Base-by-base conservation (phyloP, 2,888 invertebrate genomes). In the Agrochola litura region DNA sequence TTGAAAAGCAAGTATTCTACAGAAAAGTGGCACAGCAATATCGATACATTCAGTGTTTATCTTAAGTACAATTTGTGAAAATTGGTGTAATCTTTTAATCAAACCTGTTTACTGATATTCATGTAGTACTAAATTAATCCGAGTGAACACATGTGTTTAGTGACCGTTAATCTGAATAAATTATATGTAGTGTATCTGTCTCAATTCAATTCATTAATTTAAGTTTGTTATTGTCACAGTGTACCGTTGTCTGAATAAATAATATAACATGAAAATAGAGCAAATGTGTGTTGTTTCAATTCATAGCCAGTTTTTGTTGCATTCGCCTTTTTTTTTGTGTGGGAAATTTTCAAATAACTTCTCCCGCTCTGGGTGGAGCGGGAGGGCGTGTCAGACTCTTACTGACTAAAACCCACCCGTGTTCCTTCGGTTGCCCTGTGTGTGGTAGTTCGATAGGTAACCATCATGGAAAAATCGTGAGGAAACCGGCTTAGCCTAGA, bases 241-340 rank as follows among this genome's bases (percentile, higher is more conserved):
- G 97, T 97, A 97, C 96, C 96, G 96, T 97, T 97, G 97, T 97
- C 96, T 96, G 96, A 96, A 96, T 97, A 95, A 96, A 95, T 96
- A 89, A 94, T 94, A 89, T 89, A 94, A 96, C 96, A 96, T 95
- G 95, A 95, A 95, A 96, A 95, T 96, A 96, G 95, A 95, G 92
- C 91, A 95, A 84, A 84, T 14, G 77, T 92, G 89, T 94, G 81
- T 94, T 77, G 95, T 96, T 96, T 96, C 81, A 95, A 95, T 96
- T 94, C 58, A 76, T 52, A 49, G 58, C n/a, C 54, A n/a, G 25
- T 49, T 71, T 66, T 30, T 37, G 22, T 80, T 70, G 43, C 3
- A 41, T 70, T 63, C n/a, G 25, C 49, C 37, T 72, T n/a, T n/a
- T n/a, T n/a, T n/a, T n/a, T n/a, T n/a, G n/a, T n/a, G n/a, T n/a